Conservation (phyloP, 2,888 invertebrate species). For the Liodrosophila aerea region DNA sequence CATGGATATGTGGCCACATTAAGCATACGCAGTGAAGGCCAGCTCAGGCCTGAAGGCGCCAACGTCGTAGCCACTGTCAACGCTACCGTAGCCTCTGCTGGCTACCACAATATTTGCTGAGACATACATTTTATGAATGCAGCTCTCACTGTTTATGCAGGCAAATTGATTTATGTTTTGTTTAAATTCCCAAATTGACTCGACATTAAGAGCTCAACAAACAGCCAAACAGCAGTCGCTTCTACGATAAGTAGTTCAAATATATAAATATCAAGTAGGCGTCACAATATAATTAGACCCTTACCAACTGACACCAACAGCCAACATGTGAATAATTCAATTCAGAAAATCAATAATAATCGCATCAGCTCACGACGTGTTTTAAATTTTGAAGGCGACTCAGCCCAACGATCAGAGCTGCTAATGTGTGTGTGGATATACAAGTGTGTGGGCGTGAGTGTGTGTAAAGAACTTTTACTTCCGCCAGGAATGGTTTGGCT, state of each 20-base stretch:
- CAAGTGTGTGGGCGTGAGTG: slow-evolving; percentile 4
- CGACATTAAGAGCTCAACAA: slow-evolving; percentile 34
- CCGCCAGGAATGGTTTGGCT: slow-evolving; percentile 24
- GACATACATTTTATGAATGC: slow-evolving; percentile 51
- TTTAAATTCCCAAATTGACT: slow-evolving; percentile 53
- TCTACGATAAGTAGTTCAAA: slow-evolving; percentile 8
- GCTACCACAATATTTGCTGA: slow-evolving; percentile 63
- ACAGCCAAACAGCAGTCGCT: slow-evolving; percentile 40
- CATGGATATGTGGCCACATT: slow-evolving; percentile 64
- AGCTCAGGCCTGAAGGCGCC: slow-evolving; percentile 24
- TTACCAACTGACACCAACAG: slow-evolving; percentile 4
- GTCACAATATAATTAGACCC: slow-evolving; percentile 20
- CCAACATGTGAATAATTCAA: slow-evolving; percentile 61
- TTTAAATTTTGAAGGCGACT: slow-evolving; percentile 50
- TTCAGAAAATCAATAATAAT: slow-evolving; percentile 70
- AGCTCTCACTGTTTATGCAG: slow-evolving; percentile 43
- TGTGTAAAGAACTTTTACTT: slow-evolving; percentile 40
- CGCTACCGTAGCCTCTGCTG: too few species aligned
- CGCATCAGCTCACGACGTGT: slow-evolving; percentile 51
- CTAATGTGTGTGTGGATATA: slow-evolving; percentile 33
- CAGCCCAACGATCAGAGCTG: slow-evolving; percentile 33
- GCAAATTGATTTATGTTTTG: slow-evolving; percentile 64
- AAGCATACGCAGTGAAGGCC: slow-evolving; percentile 68
- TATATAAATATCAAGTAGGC: slow-evolving; percentile 37
- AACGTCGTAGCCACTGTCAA: slow-evolving; percentile 20